These are phyloP conservation scores for Gastrophryne carolinensis DNA, from an alignment of 2,797 vertebrate genomes.

Conservation along the genomic window DNA sequence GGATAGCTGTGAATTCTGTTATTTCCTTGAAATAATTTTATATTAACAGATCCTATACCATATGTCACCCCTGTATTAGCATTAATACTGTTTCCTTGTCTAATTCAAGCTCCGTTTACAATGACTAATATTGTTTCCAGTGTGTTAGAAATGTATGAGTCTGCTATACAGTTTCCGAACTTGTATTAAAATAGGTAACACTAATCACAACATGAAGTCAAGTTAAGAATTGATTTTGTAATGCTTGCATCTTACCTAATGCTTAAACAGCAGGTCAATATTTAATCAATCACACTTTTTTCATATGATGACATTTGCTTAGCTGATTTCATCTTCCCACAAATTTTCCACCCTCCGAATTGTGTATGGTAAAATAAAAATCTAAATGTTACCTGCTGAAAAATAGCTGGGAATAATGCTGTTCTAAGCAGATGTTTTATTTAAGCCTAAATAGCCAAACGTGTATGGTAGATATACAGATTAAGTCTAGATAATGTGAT, in stretches of 20 bases:
- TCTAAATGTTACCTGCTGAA: constrained; percentile 27
- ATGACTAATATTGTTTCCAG: constrained; percentile 17
- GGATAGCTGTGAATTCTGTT: background rate
- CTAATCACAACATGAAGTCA: constrained; percentile 52
- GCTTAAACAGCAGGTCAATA: constrained; percentile 54
- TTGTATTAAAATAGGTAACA: constrained; percentile 50
- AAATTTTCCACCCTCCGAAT: constrained; percentile 29
- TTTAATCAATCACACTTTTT: constrained; percentile 52
- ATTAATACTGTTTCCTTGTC: constrained; percentile 10
- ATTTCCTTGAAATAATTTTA: constrained; percentile 24
- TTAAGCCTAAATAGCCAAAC: background rate
- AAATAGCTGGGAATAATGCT: constrained; percentile 24
- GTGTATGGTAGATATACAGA: background rate
- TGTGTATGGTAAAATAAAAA: constrained; percentile 27
- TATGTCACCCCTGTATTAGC: constrained; percentile 14
- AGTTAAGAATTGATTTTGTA: constrained; percentile 53
- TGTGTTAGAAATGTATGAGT: constrained; percentile 38
- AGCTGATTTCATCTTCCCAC: constrained; percentile 29
- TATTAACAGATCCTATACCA: background rate
- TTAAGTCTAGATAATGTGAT: background rate
- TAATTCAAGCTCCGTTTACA: constrained; percentile 12
- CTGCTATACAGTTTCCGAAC: constrained; percentile 19
- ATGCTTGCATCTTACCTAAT: constrained; percentile 49
- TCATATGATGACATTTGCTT: constrained; percentile 48
- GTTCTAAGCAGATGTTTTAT: constrained; percentile 27